Evolutionary conservation across 1,140 invertebrate species (phyloP).

Genomic region (Solenopsis fugax): DNA sequence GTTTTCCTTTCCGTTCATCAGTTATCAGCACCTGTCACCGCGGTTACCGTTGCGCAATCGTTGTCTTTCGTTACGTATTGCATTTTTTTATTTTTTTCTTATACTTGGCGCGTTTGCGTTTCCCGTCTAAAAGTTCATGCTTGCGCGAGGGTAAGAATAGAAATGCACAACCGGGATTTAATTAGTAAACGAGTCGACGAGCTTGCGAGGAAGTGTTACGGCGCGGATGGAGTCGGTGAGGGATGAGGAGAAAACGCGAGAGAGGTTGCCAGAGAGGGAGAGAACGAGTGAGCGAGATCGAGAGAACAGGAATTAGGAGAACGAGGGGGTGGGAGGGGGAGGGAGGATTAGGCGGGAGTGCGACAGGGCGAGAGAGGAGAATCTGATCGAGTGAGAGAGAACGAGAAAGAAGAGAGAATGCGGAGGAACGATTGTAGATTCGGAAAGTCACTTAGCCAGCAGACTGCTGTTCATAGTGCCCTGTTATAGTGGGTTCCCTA

Average conservation of each 20-base stretch:
- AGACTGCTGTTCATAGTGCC: constrained; percentile 86
- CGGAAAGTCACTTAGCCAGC: constrained; percentile 86
- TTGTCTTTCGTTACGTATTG: background rate
- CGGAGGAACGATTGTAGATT: constrained; percentile 83
- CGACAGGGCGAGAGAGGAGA: constrained; percentile 61
- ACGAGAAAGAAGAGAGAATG: constrained; percentile 65
- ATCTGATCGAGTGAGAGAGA: constrained; percentile 53
- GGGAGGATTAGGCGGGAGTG: constrained; percentile 7
- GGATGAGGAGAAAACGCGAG: background rate
- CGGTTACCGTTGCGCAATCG: background rate
- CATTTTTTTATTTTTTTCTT: background rate
- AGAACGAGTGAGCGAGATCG: constrained; percentile 40
- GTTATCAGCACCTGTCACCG: background rate
- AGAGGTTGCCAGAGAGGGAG: constrained; percentile 21
- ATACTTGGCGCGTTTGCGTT: background rate
- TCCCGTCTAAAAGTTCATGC: background rate
- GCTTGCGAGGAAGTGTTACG: constrained; percentile 12
- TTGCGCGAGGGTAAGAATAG: background rate
- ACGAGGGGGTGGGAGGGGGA: background rate
- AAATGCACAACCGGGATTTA: constrained; percentile 9
- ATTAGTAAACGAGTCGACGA: constrained; percentile 14
- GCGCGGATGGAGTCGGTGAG: constrained; percentile 18
- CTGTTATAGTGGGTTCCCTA: constrained; percentile 86
- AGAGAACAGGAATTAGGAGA: background rate
- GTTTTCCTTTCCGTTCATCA: background rate